Percentiles rank a stretch among this genome's conserved stretches.
Conservation (phyloP, 2,888 invertebrate species). For the Phytoseiulus persimilis region DNA sequence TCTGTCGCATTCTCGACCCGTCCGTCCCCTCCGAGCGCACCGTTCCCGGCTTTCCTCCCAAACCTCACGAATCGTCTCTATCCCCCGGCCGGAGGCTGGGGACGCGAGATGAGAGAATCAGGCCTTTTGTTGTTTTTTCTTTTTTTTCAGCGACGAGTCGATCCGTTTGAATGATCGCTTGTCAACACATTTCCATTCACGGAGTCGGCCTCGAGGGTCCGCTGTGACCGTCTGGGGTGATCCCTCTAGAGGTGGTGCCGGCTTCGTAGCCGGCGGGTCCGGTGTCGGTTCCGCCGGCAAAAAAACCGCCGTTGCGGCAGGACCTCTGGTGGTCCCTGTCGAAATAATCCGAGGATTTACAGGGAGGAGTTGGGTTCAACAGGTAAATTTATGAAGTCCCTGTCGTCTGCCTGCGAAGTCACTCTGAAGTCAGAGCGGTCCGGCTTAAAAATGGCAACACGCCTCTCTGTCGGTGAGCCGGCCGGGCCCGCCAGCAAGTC, state of each 20-base stretch:
- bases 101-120: neutral
- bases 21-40: neutral
- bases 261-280: neutral
- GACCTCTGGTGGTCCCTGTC: neutral
- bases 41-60: neutral
- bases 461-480: neutral
- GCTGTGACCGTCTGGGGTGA: neutral
- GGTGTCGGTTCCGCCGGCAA: neutral
- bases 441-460: neutral
- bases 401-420: neutral
- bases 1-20: neutral
- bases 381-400: neutral
- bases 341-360: neutral
- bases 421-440: neutral
- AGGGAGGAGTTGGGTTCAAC: neutral
- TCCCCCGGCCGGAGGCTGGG: neutral
- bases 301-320: neutral
- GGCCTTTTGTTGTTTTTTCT: neutral
- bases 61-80: neutral
- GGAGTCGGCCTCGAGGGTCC: neutral
- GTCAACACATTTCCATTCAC: neutral
- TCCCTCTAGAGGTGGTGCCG: neutral
- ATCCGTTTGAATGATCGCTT: neutral
- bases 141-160: neutral
- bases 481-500: neutral